Evolutionary conservation across 2,797 vertebrate genomes (phyloP), one percentile per base, ranked within the genome.

Genomic region (Premnoplex brunnescens): DNA sequence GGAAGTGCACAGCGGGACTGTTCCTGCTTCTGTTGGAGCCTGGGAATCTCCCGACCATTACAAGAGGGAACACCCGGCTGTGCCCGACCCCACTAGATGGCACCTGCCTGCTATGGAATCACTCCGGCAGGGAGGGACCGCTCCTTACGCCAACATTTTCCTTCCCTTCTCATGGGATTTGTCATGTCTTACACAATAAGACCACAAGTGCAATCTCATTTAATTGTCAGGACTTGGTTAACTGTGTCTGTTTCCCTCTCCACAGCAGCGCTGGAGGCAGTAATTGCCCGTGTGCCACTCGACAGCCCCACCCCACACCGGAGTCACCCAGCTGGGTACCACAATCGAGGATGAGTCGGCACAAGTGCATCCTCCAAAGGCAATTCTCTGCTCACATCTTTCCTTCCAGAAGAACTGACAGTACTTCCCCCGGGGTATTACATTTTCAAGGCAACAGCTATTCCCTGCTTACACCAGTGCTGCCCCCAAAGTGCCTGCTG

Each of bases 31-130:
- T 22, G 2, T 2, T 5, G 63, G 3, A 3, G 68, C 34, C 59
- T 4, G 69, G 54, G 30, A 37, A 28, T 20, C 14, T 14, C 41
- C 12, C 11, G 15, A 0, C 28, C 4, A 16, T 0, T 27, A 52
- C 80, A 6, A 44, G 14, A 11, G 27, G 28, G 17, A 18, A 21
- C 1, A 14, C 52, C 17, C 2, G 34, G 76, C 74, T 1, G 59
- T 30, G 75, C 54, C 68, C 55, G 27, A 15, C 32, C 19, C 41
- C 9, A 37, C 91, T 85, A 91, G 96, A 58, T 93, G 95, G 95
- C 91, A 79, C 48, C 93, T 85, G 63, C 58, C 64, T 0, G 43
- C 96, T 73, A 26, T 1, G 5, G 21, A 18, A 49, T 0, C 43
- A 58, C 80, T 44, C 17, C 0, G 69, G 7, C 49, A 13, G 6